Percentiles rank a stretch among this genome's conserved stretches.
Evolutionary conservation across 1,140 invertebrate genomes (phyloP).

Genomic region (Cydia splendana): DNA sequence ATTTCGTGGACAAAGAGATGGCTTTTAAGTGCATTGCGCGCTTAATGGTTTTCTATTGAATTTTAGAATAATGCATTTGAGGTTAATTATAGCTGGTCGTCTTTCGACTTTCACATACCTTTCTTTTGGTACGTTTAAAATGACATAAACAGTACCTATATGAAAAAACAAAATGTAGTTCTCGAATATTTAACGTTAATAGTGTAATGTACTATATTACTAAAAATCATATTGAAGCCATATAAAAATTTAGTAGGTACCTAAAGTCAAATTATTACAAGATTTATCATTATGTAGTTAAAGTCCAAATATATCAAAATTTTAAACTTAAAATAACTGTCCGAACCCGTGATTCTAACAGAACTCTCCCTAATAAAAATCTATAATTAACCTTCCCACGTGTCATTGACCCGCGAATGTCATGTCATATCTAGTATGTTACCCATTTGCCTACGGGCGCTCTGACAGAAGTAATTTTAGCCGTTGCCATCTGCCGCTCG

Average conservation of each 20-base stretch:
- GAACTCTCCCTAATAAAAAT: neutral
- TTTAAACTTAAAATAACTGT: too few relatives aligned
- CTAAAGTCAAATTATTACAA: too few relatives aligned
- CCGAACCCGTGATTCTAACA: neutral
- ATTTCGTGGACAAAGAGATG: slow-evolving; percentile 20
- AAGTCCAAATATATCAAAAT: too few relatives aligned
- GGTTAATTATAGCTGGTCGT: slow-evolving; percentile 14
- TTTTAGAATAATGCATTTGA: slow-evolving; percentile 22
- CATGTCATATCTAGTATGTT: slow-evolving; percentile 20
- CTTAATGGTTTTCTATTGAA: slow-evolving; percentile 30
- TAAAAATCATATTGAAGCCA: too few relatives aligned
- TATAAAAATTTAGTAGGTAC: too few relatives aligned
- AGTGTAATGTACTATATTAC: too few relatives aligned
- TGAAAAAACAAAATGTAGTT: too few relatives aligned
- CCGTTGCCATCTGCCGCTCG: slow-evolving; percentile 12
- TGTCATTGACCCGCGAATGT: slow-evolving; percentile 30
- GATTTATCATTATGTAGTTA: too few relatives aligned
- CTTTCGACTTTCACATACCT: neutral
- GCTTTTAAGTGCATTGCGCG: slow-evolving; percentile 31
- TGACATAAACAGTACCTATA: neutral
- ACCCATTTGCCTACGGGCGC: neutral
- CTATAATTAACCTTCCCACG: neutral
- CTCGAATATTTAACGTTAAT: too few relatives aligned
- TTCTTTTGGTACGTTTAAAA: neutral
- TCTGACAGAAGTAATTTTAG: slow-evolving; percentile 19